Base-by-base conservation (phyloP, 2,888 invertebrate genomes). In the Pyrrhia umbra region DNA sequence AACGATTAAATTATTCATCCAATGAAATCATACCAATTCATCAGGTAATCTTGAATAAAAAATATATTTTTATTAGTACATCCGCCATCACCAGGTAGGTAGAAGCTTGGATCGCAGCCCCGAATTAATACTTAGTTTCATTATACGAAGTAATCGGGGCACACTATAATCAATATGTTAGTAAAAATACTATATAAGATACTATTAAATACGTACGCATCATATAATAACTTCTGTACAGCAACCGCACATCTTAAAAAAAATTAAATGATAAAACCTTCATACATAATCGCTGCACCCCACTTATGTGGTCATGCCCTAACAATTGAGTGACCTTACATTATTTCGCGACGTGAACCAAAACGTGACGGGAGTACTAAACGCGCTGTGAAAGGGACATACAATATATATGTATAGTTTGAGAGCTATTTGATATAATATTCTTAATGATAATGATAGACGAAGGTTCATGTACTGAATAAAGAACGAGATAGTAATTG, bases 311-410 rank as follows among this genome's bases (percentile, higher is more conserved):
- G 58, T 4, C 37, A 47, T 43, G 64, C 79, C 75, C 76, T 71
- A 57, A 81, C 79, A 84, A 85, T 86, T 82, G 80, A 80, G 83
- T 83, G 84, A 82, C 81, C 85, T 75, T 78, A 82, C 80, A 86
- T 85, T 85, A 86, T 82, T 85, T 83, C 70, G 60, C 66, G 71
- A 79, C 77, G 79, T 81, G 81, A 77, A 70, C 74, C 70, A 55
- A 81, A 79, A 86, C 88, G 88, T 88, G 88, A 79, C 66, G 40
- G n/a, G 87, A 60, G 63, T 83, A 58, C 71, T 67, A 69, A 88
- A 73, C 51, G 68, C 30, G 50, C 47, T 52, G 62, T 70, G 71
- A 75, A 74, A 71, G 76, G 71, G 71, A 61, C 65, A 63, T 61
- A 66, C 59, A 74, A 69, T 34, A 34, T 34, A 8, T 34, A 34